Base-by-base conservation (phyloP, 2,797 vertebrate genomes). In the Sebastes vulpes region DNA sequence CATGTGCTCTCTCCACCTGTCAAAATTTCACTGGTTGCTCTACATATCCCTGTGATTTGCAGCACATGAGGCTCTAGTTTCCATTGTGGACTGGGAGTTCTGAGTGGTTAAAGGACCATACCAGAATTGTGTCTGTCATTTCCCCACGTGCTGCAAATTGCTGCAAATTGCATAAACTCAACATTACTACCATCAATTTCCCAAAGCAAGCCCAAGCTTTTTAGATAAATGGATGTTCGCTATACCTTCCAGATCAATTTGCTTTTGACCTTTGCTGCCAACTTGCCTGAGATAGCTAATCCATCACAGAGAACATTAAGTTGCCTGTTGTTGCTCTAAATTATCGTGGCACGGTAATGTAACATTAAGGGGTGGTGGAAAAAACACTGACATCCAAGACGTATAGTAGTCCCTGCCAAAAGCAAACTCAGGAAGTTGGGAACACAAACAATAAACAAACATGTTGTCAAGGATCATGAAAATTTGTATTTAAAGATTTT, bases 1-100 rank as follows among this genome's bases (percentile, higher is more conserved):
- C 91, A 90, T 82, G 89, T 90, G 87, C 72, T 79, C 46, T 48
- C 58, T 46, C 83, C 82, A 89, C 85, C 82, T 89, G 88, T 84
- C 90, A 81, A 35, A 72, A 65, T 64, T 28, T 81, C 64, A 71
- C 72, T 67, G 54, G 84, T 67, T 70, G 77, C 77, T 73, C 68
- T 32, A 69, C 73, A 86, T 48, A 70, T 69, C 64, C 52, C 66
- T 53, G 52, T 77, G 77, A 82, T 80, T 73, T 67, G 52, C 38
- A 61, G 66, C 86, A 70, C 83, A 81, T 74, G 64, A 56, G 60
- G 31, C 72, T 46, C 31, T 1, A 46, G 12, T 74, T 20, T 77
- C 67, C 72, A 65, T 29, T 57, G 61, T 70, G 57, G 54, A 58
- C 50, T 59, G 2, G 5, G 3, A 38, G 65, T 50, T 52, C 14